Evolutionary conservation across 2,797 vertebrate genomes (phyloP).

Genomic region (Pachyuromys duprasi): DNA sequence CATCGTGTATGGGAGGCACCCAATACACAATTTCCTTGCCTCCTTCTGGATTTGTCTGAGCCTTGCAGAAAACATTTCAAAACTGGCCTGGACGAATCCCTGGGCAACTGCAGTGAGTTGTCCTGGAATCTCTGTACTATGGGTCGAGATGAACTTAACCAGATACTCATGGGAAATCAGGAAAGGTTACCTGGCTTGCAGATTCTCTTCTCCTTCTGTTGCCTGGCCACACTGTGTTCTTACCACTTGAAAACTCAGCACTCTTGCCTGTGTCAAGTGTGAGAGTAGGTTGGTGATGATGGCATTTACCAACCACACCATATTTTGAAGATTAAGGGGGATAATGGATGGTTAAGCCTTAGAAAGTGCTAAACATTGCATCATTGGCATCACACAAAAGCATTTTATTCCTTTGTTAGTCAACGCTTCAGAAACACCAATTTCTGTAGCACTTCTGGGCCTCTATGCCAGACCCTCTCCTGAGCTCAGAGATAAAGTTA

Average conservation of each 20-base stretch:
- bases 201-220: neutral
- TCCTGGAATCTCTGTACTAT: neutral
- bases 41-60: neutral
- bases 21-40: neutral
- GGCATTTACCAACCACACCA: neutral
- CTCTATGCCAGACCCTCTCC: neutral
- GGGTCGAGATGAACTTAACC: neutral
- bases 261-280: accelerated
- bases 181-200: accelerated
- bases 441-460: neutral
- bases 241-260: neutral
- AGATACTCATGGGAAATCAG: accelerated
- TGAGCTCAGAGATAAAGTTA: neutral
- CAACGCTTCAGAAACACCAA: neutral
- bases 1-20: neutral
- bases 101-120: neutral
- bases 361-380: neutral
- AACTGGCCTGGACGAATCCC: neutral
- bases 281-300: neutral
- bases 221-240: accelerated
- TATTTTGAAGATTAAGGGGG: slow-evolving; percentile 37
- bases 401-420: neutral
- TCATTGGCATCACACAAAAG: neutral
- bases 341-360: neutral
- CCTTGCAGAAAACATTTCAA: neutral